Percentiles rank a stretch among this genome's conserved stretches.
These are phyloP conservation scores for Agrypnus murinus DNA, from an alignment of 2,888 invertebrate genomes.

Conservation along the genomic window DNA sequence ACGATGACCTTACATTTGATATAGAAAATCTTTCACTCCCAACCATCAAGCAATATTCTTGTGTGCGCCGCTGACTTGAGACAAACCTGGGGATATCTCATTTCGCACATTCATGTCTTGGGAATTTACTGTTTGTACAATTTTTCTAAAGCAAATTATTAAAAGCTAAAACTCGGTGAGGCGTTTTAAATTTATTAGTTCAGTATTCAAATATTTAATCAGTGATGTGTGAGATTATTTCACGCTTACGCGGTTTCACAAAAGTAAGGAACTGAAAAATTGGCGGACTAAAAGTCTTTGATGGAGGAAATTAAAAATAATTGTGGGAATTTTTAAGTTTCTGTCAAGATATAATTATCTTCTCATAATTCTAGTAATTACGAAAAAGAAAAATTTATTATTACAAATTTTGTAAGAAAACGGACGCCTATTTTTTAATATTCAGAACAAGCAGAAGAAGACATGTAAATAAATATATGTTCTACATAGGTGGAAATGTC, in stretches of 20 bases:
- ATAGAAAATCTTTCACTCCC: no score
- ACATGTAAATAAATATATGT: no score
- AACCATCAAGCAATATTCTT: no score
- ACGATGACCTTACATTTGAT: no score
- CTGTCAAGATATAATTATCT: no score
- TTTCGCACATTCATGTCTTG: conserved; percentile 6
- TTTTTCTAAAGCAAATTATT: conserved; percentile 27
- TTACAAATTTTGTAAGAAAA: no score
- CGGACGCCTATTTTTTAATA: no score
- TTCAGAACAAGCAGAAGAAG: no score
- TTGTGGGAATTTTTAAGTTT: conserved; percentile 30
- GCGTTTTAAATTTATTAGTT: conserved; percentile 41
- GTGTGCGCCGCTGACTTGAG: no score
- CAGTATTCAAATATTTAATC: conserved; percentile 36
- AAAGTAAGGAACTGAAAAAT: conserved; percentile 14
- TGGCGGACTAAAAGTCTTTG: conserved; percentile 16
- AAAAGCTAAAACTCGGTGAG: background rate
- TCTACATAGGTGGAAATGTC: no score
- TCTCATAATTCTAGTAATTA: no score
- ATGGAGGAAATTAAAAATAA: conserved; percentile 24
- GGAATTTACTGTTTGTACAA: conserved; percentile 9
- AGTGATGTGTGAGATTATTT: conserved; percentile 40
- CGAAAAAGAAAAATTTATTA: no score
- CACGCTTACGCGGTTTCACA: conserved; percentile 12
- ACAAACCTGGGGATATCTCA: background rate